Evolutionary conservation across 2,113 vertebrate species (phyloP).

Genomic region (Colinus virginianus): DNA sequence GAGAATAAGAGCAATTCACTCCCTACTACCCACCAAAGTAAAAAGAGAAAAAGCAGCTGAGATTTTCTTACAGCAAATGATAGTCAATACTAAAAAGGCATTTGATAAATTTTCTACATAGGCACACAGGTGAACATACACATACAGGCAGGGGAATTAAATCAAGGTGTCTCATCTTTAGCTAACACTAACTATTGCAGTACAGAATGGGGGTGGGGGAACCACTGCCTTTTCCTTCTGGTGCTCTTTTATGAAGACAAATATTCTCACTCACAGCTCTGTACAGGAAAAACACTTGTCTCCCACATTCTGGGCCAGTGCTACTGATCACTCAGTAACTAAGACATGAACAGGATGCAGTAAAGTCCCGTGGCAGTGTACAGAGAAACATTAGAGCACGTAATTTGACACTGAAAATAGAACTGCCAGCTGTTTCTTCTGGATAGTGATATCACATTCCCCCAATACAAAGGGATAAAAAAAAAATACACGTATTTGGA

Average conservation of each 20-base stretch:
- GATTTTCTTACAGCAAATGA: not conserved
- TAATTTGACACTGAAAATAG: not conserved
- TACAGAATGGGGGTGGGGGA: not conserved
- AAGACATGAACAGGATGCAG: not conserved
- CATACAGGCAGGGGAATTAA: not conserved
- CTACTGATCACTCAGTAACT: not conserved
- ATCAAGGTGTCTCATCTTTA: not conserved
- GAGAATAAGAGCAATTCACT: not conserved
- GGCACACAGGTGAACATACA: not conserved
- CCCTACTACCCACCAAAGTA: not conserved
- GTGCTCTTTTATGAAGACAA: not conserved
- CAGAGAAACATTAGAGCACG: not conserved
- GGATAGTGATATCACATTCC: accelerated
- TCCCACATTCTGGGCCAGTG: not conserved
- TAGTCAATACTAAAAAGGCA: not conserved
- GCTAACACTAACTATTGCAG: not conserved
- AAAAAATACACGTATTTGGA: not conserved
- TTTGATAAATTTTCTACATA: not conserved
- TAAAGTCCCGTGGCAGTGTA: not conserved
- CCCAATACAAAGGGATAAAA: not conserved
- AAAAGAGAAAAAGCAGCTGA: not conserved
- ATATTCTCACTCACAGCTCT: not conserved
- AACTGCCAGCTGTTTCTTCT: not conserved
- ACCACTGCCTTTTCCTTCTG: not conserved
- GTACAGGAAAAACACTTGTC: not conserved